Conservation (phyloP, 2,113 vertebrate species). For the Aspiorhynchus laticeps region DNA sequence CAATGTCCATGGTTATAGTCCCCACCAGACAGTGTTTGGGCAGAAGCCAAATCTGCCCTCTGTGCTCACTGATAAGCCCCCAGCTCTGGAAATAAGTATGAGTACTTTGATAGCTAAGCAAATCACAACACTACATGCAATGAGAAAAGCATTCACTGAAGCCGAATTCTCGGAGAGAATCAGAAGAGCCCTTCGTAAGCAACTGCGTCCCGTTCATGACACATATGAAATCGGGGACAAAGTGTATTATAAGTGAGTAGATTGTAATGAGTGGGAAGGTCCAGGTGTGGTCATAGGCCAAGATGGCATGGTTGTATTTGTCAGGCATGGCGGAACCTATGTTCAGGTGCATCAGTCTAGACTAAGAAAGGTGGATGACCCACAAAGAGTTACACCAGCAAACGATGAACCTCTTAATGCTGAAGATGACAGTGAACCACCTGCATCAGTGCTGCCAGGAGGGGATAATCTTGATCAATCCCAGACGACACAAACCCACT, state of each 20-base stretch:
- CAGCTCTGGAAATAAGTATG: constrained; percentile 36
- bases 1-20: constrained; percentile 56
- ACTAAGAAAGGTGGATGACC: constrained; percentile 4
- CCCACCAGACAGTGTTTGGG: constrained; percentile 56
- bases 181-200: background rate
- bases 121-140: background rate
- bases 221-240: too few species aligned
- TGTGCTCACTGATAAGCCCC: constrained; percentile 40
- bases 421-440: background rate
- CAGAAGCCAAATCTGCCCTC: constrained; percentile 57
- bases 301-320: background rate
- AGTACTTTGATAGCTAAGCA: background rate
- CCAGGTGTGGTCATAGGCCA: background rate
- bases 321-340: background rate
- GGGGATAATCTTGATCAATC: background rate
- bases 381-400: too few species aligned
- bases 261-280: background rate
- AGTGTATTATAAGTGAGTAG: too few species aligned
- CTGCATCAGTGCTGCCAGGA: background rate
- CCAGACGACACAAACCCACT: background rate
- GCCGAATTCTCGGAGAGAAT: background rate
- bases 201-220: too few species aligned
- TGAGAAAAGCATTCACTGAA: background rate
- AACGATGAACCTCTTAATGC: background rate
- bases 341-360: background rate